Evolutionary conservation across 2,797 vertebrate species (phyloP).

Genomic region (Pseudomugil gertrudae): DNA sequence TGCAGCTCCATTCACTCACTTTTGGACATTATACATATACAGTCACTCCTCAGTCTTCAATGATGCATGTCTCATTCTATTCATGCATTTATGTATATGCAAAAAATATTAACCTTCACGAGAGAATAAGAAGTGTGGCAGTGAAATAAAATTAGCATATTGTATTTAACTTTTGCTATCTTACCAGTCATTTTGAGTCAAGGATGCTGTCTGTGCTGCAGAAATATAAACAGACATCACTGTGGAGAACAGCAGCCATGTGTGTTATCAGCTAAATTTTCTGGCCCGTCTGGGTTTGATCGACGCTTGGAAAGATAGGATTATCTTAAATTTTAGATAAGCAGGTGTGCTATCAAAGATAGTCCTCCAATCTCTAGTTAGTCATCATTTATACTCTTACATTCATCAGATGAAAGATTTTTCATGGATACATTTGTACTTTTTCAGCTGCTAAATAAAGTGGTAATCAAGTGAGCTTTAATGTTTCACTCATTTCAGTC

Average conservation of each 20-base stretch:
- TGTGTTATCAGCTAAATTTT: not conserved
- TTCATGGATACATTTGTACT: not conserved
- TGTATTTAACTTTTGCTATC: not conserved
- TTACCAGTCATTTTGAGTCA: not conserved
- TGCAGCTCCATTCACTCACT: no score
- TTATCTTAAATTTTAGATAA: not conserved
- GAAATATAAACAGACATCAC: not conserved
- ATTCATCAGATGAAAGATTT: conserved; percentile 11
- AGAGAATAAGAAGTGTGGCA: no score
- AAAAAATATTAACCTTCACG: no score
- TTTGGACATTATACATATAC: no score
- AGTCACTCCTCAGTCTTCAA: no score
- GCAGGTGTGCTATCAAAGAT: not conserved
- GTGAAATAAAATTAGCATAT: no score
- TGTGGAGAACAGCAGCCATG: no score
- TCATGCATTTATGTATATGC: no score
- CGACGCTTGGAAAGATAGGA: not conserved
- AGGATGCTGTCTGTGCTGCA: not conserved
- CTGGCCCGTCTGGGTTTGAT: not conserved
- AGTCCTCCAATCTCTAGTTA: not conserved
- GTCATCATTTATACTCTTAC: not conserved
- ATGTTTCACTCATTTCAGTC: not conserved
- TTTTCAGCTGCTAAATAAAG: not conserved
- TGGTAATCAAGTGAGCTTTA: not conserved
- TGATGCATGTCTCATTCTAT: no score